Base-by-base conservation (phyloP, 2,888 invertebrate genomes). In the Diaphora mendica region DNA sequence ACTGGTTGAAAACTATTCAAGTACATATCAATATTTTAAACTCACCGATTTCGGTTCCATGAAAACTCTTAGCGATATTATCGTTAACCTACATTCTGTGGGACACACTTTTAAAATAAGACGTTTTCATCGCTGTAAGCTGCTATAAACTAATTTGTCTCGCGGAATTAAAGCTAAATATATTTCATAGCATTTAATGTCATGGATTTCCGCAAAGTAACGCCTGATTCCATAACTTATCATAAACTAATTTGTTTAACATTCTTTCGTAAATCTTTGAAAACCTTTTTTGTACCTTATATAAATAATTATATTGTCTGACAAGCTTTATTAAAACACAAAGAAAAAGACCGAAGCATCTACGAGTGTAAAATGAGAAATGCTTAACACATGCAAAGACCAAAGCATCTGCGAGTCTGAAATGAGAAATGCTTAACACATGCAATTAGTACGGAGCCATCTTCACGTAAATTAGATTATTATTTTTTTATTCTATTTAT, bases 91-190 rank as follows among this genome's bases (percentile, higher is more conserved):
- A 51, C 26, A 71, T 65, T 30, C 65, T 51, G 35, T 51, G 35
- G 39, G 65, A 51, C 51, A 20, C 35, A 26, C 33, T 4, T 48
- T 48, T 65, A 51, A 70, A 70, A 70, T 64, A 44, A 65, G 39
- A 20, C 33, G n/a, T 48, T 64, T 70, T 62, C 64, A 48, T 35
- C 17, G 15, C 48, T 64, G 8, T 26, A 65, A 39, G 2, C 64
- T 30, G 48, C 64, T 65, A 39, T 71, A 71, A 71, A 65, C 65
- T n/a, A 55, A 39, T n/a, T n/a, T n/a, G n/a, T n/a, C n/a, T n/a
- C n/a, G n/a, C n/a, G n/a, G n/a, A n/a, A n/a, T n/a, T n/a, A n/a
- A n/a, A n/a, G n/a, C n/a, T n/a, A n/a, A n/a, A n/a, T n/a, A n/a
- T n/a, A n/a, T n/a, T n/a, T n/a, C n/a, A n/a, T n/a, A n/a, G n/a